Conservation (phyloP, 2,888 invertebrate genomes). For the Apodemia hepburni region DNA sequence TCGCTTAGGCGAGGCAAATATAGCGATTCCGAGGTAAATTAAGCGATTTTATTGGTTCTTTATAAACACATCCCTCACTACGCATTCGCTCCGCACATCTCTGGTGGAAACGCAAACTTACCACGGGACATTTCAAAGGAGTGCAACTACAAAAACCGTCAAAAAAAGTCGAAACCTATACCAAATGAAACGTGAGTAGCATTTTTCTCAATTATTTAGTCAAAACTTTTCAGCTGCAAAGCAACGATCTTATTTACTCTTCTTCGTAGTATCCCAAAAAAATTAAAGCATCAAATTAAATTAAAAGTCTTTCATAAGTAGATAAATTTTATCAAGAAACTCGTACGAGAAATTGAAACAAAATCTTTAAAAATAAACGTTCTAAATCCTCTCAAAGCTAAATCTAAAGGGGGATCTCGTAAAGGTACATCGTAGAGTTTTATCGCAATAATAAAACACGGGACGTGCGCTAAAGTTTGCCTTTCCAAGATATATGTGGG, state of each 20-base stretch:
- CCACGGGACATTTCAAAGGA: too few species aligned
- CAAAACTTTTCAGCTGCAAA: too few species aligned
- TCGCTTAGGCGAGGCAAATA: too few species aligned
- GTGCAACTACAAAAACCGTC: too few species aligned
- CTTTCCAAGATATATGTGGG: slow-evolving; percentile 15
- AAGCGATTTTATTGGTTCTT: too few species aligned
- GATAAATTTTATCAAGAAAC: background rate
- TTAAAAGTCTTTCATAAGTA: background rate
- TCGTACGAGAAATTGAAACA: background rate
- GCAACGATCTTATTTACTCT: background rate
- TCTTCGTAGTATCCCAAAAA: background rate
- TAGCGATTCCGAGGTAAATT: too few species aligned
- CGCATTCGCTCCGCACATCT: too few species aligned
- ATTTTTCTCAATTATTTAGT: too few species aligned
- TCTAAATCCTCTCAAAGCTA: slow-evolving; percentile 3
- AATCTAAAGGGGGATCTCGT: slow-evolving; percentile 12
- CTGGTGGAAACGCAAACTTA: too few species aligned
- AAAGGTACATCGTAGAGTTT: slow-evolving; percentile 18
- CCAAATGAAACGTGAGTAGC: too few species aligned
- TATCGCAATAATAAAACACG: slow-evolving; percentile 23
- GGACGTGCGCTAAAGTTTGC: slow-evolving; percentile 7
- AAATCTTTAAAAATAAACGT: slow-evolving; percentile 9
- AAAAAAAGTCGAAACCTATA: too few species aligned
- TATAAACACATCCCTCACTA: too few species aligned
- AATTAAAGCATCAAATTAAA: background rate